A percentile compares a stretch with the other conserved stretches of the same genome.
These are phyloP conservation scores for Drosophila greeni DNA, from an alignment of 2,888 invertebrate species.

Conservation along the genomic window DNA sequence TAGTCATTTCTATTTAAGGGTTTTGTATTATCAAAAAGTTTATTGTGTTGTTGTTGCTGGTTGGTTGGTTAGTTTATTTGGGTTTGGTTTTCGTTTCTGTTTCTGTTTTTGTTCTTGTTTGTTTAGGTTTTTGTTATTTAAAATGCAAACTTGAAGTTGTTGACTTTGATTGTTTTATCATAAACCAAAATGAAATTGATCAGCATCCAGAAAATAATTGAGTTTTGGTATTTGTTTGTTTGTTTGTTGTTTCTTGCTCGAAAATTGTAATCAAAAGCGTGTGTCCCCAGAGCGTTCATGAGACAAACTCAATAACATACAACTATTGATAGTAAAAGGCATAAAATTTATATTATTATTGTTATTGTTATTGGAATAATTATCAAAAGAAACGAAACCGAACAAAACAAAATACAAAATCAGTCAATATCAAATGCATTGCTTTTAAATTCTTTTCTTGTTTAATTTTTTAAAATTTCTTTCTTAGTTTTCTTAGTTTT, in stretches of 20 bases:
- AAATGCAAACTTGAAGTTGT: conserved; percentile 55
- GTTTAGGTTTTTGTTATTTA: conserved; percentile 36
- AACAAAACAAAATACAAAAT: conserved; percentile 50
- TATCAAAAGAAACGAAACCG: conserved; percentile 18
- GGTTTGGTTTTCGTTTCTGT: conserved; percentile 44
- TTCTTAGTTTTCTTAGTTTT: not conserved
- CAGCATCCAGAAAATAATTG: conserved; percentile 62
- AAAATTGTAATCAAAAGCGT: conserved; percentile 59
- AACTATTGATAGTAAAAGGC: conserved; percentile 57
- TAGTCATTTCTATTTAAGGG: conserved; percentile 21
- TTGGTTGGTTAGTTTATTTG: conserved; percentile 21
- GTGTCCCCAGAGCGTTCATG: conserved; percentile 73
- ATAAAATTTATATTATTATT: conserved; percentile 37
- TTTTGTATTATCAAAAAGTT: conserved; percentile 22
- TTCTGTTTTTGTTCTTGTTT: conserved; percentile 47
- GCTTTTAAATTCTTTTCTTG: conserved; percentile 11
- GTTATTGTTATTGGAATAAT: conserved; percentile 43
- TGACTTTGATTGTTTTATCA: conserved; percentile 34
- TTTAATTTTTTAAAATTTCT: conserved; percentile 1
- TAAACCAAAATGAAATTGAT: conserved; percentile 50
- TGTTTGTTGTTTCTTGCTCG: conserved; percentile 21
- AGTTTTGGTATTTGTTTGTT: conserved; percentile 31
- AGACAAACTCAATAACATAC: conserved; percentile 72
- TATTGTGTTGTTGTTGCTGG: conserved; percentile 44
- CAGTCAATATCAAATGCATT: conserved; percentile 62